Evolutionary conservation across 2,888 invertebrate genomes (phyloP), one percentile per base, ranked within the genome.

Genomic region (Chouioia cunea): DNA sequence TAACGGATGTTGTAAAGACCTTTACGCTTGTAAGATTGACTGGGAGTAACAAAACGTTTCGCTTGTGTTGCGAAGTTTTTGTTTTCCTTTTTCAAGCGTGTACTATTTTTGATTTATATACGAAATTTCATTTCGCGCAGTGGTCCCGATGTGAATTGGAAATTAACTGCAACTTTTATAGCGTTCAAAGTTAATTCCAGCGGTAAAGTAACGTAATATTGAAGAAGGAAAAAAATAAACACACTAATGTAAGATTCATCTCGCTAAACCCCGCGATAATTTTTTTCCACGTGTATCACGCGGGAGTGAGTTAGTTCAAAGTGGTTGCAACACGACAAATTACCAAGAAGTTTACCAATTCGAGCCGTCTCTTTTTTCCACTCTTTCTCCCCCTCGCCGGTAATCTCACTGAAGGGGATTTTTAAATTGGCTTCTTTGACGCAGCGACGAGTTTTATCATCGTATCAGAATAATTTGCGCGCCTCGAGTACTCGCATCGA

Each of bases 381-480:
- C 23, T 59, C 36, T 63, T 22, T 48, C 36, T 44, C 4, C 75
- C 75, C 75, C 77, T 60, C 58, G 74, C 77, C 76, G 80, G 80
- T 82, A 83, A 82, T 84, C 83, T 83, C 81, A 82, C 81, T 82
- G 73, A 75, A 82, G 82, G 80, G 84, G 80, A 81, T 83, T 83
- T 85, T 85, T 84, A 85, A 85, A 85, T 85, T 85, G 84, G 82
- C 79, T 84, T 79, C 84, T 85, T 85, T 85, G 85, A 85, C 80
- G 80, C 80, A 76, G 81, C 80, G 82, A 83, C 82, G 84, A 85
- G 83, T 85, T 85, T 83, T 80, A 82, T 77, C 78, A 76, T 76
- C 74, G 70, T 82, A 84, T 84, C 78, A 81, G 83, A 84, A 84
- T 84, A 83, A 85, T 85, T 85, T 82, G 78, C 81, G 77, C 65